A percentile compares a stretch with the other conserved stretches of the same genome.
Evolutionary conservation across 2,888 invertebrate species (phyloP).

Genomic region (Scelioninae gen. 1): DNA sequence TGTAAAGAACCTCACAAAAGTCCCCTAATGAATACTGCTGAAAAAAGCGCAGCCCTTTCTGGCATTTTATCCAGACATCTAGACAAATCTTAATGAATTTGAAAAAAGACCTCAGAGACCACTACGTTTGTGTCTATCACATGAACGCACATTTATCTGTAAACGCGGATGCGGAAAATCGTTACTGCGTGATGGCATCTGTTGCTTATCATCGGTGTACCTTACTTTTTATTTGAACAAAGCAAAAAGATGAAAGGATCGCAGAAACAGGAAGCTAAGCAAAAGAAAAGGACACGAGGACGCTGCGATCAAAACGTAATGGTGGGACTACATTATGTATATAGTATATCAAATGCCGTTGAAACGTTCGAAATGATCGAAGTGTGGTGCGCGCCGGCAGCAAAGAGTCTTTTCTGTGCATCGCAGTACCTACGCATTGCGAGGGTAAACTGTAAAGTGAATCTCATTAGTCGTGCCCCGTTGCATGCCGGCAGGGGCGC

Average conservation of each 20-base stretch:
- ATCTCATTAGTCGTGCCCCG: conserved; percentile 83
- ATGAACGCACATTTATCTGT: conserved; percentile 47
- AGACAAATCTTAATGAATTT: conserved; percentile 55
- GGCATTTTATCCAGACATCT: conserved; percentile 31
- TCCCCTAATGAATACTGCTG: conserved; percentile 28
- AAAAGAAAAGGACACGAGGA: conserved; percentile 68
- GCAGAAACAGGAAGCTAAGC: conserved; percentile 70
- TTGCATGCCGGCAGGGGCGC: conserved; percentile 76
- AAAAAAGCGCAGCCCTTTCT: conserved; percentile 24
- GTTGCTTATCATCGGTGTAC: conserved; percentile 62
- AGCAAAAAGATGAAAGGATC: conserved; percentile 68
- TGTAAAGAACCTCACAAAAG: not conserved
- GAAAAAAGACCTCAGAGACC: conserved; percentile 31
- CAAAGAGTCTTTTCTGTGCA: conserved; percentile 71
- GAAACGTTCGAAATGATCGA: conserved; percentile 75
- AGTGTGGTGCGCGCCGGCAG: conserved; percentile 71
- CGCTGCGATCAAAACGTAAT: conserved; percentile 69
- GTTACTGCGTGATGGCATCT: conserved; percentile 59
- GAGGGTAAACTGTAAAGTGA: conserved; percentile 82
- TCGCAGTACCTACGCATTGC: conserved; percentile 72
- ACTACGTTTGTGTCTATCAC: conserved; percentile 20
- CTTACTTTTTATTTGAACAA: conserved; percentile 64
- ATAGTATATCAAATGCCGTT: conserved; percentile 72
- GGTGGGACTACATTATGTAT: conserved; percentile 72
- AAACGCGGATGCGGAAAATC: conserved; percentile 59